Evolutionary conservation across 2,888 invertebrate species (phyloP).

Genomic region (Myopa tessellatipennis): DNA sequence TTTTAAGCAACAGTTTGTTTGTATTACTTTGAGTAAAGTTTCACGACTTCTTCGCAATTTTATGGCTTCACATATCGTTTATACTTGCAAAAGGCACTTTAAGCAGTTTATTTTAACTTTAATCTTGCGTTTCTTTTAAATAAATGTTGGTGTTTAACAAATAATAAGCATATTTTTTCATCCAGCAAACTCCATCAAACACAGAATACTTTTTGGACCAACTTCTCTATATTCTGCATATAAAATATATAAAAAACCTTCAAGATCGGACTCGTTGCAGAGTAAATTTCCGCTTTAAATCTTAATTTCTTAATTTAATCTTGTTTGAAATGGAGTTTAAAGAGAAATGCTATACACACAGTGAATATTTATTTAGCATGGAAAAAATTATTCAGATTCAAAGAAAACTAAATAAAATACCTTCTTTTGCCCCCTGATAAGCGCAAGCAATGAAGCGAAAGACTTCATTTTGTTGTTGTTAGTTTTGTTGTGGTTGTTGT

Average conservation of each 20-base stretch:
- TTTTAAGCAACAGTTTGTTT: not conserved
- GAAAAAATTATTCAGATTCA: not conserved
- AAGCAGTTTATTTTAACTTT: too few relatives aligned
- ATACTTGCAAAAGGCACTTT: too few relatives aligned
- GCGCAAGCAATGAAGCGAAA: slow-evolving; percentile 2
- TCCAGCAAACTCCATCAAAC: too few relatives aligned
- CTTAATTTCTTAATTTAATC: too few relatives aligned
- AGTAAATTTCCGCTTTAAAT: too few relatives aligned
- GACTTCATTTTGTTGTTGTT: not conserved
- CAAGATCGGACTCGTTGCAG: not conserved
- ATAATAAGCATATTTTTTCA: too few relatives aligned
- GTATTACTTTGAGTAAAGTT: not conserved
- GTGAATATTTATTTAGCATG: not conserved
- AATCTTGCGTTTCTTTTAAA: too few relatives aligned
- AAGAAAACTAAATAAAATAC: not conserved
- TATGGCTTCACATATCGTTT: too few relatives aligned
- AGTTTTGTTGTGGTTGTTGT: not conserved
- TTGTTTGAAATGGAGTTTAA: too few relatives aligned
- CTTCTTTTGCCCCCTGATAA: slow-evolving; percentile 20
- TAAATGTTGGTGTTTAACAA: too few relatives aligned
- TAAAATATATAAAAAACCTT: not conserved
- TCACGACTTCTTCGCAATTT: not conserved
- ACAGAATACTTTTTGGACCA: too few relatives aligned
- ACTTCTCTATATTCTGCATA: not conserved
- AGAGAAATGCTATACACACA: not conserved